Conservation (phyloP, 2,888 invertebrate species). For the Ctenicera cuprea region DNA sequence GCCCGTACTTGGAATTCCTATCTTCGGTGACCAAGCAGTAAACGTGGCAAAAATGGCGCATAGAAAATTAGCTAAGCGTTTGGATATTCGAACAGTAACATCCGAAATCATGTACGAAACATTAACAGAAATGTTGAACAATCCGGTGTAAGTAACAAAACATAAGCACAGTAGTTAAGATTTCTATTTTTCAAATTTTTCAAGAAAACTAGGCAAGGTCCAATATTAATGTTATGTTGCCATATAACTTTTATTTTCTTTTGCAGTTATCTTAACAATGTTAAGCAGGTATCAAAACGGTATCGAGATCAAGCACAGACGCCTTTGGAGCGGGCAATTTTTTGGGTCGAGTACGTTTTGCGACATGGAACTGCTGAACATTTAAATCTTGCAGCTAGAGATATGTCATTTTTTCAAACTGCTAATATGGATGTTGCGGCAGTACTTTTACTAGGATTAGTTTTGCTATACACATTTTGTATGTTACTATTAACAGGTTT, state of each 20-base stretch:
- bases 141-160: conserved; percentile 11
- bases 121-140: conserved; percentile 17
- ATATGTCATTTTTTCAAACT: conserved; percentile 27
- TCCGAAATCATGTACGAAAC: neutral
- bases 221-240: no score
- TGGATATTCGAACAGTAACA: neutral
- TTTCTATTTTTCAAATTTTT: no score
- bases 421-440: neutral
- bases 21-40: conserved; percentile 55
- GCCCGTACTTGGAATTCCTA: conserved; percentile 57
- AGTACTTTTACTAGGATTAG: neutral
- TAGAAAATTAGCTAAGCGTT: conserved; percentile 57
- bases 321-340: conserved; percentile 53
- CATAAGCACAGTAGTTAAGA: no score
- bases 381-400: conserved; percentile 41
- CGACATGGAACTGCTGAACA: conserved; percentile 51
- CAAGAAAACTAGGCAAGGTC: no score
- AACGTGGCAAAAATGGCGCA: conserved; percentile 28
- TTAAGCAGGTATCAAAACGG: conserved; percentile 47
- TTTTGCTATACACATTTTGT: conserved; percentile 3
- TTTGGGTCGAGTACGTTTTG: conserved; percentile 54
- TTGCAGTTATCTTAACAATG: conserved; percentile 25
- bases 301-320: conserved; percentile 56
- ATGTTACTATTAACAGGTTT: neutral
- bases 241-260: neutral